These are phyloP conservation scores for Takifugu rubripes DNA, from an alignment of 2,797 vertebrate species.

Conservation along the genomic window DNA sequence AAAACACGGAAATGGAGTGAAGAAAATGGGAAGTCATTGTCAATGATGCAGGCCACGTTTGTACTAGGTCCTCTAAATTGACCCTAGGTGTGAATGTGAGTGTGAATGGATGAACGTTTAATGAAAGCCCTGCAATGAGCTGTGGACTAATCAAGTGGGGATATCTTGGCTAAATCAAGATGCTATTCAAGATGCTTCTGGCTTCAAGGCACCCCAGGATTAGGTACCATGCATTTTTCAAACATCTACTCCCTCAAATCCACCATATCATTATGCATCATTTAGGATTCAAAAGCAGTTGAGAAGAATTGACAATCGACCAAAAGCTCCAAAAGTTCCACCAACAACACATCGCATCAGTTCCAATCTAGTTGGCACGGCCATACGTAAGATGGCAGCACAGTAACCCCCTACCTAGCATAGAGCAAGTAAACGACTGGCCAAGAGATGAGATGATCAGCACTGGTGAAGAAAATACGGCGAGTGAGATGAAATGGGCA, in stretches of 20 bases:
- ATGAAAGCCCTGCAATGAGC: no score
- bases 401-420: slow-evolving; percentile 26
- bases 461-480: slow-evolving; percentile 20
- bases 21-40: no score
- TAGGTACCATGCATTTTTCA: not conserved
- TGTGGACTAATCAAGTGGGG: no score
- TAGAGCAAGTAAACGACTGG: slow-evolving; percentile 33
- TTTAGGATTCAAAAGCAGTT: not conserved
- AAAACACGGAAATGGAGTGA: no score
- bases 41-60: no score
- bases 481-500: slow-evolving; percentile 22
- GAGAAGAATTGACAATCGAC: not conserved
- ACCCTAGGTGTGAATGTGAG: no score
- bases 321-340: not conserved
- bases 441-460: slow-evolving; percentile 46
- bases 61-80: no score
- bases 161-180: no score
- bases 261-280: not conserved
- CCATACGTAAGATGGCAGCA: slow-evolving; percentile 29
- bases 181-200: no score
- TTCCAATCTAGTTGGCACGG: slow-evolving; percentile 27
- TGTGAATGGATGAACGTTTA: no score
- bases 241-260: not conserved
- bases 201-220: no score
- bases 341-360: slow-evolving; percentile 1